Conservation (phyloP, 1,140 invertebrate genomes). For the Magallana ariakensis region DNA sequence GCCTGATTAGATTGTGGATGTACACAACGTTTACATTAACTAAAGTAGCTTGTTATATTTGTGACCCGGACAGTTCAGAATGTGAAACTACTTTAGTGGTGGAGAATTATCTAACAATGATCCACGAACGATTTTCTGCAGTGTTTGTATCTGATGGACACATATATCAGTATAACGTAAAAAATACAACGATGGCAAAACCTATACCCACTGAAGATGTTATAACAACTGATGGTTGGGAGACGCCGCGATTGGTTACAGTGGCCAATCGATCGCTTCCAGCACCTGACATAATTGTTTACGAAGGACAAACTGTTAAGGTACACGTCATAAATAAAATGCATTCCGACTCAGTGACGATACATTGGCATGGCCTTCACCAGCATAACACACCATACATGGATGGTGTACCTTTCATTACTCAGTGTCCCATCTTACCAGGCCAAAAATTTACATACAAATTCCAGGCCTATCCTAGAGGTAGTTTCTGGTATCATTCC, state of each 20-base stretch:
- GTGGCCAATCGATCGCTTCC: slow-evolving; percentile 72
- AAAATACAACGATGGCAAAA: slow-evolving; percentile 57
- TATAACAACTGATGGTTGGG: slow-evolving; percentile 72
- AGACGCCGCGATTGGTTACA: slow-evolving; percentile 59
- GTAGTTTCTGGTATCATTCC: slow-evolving; percentile 77
- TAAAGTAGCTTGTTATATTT: neutral
- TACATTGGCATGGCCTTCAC: slow-evolving; percentile 93
- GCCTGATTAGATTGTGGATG: too few relatives aligned
- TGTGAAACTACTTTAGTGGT: slow-evolving; percentile 58
- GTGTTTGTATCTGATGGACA: slow-evolving; percentile 62
- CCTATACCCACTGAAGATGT: slow-evolving; percentile 62
- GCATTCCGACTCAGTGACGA: slow-evolving; percentile 88
- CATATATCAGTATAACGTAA: slow-evolving; percentile 68
- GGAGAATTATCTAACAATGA: slow-evolving; percentile 68
- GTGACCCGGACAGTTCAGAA: slow-evolving; percentile 41
- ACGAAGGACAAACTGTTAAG: slow-evolving; percentile 90
- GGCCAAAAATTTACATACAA: slow-evolving; percentile 92
- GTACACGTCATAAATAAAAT: slow-evolving; percentile 91
- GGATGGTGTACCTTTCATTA: slow-evolving; percentile 94
- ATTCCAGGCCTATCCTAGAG: slow-evolving; percentile 78
- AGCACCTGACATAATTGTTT: slow-evolving; percentile 84
- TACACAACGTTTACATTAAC: neutral
- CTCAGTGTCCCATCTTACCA: slow-evolving; percentile 93
- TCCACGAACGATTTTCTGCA: slow-evolving; percentile 50
- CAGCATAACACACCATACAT: slow-evolving; percentile 91